Evolutionary conservation across 1,140 invertebrate species (phyloP), one percentile per base, ranked within the genome.

Genomic region (Eriocheir sinensis): DNA sequence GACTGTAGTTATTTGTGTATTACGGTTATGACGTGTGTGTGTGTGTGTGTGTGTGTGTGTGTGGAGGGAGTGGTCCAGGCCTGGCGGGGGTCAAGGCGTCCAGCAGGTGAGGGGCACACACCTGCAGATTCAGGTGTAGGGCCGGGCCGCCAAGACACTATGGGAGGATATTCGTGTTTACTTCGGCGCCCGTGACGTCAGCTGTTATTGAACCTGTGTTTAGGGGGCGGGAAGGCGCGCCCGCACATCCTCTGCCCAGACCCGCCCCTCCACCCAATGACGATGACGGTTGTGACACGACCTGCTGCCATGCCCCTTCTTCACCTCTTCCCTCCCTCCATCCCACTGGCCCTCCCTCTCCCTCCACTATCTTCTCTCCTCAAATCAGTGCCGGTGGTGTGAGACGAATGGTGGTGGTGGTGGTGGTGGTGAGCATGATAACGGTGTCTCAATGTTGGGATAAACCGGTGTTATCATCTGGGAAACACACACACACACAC

Each of bases 401-500:
- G 17, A 1, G 60, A n/a, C 27, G 60, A 72, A n/a, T 6, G 60
- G 60, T n/a, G 21, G 8, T 48, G 44, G 44, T 72, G n/a, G 60
- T 72, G 27, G 60, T 72, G 60, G 60, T 15, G 44, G 44, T 4
- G 44, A 15, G 4, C 44, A 48, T 48, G 44, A 15, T n/a, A n/a
- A n/a, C n/a, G n/a, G n/a, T n/a, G n/a, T n/a, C 44, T 48, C 44
- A 4, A 15, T 72, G 60, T 72, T 72, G 4, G 60, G 60, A 21
- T n/a, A 72, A 72, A 72, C 60, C 60, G 6, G 60, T 72, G 60
- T 72, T 72, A n/a, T n/a, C 60, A 72, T 21, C 4, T n/a, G 9
- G 27, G 21, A 4, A 27, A 90, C 44, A 90, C 44, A 90, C 44
- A 90, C 44, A 90, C 44, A 90, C 44, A 90, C 44, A 90, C 44